Evolutionary conservation across 1,140 invertebrate genomes (phyloP).

Genomic region (Acromyrmex charruanus): DNA sequence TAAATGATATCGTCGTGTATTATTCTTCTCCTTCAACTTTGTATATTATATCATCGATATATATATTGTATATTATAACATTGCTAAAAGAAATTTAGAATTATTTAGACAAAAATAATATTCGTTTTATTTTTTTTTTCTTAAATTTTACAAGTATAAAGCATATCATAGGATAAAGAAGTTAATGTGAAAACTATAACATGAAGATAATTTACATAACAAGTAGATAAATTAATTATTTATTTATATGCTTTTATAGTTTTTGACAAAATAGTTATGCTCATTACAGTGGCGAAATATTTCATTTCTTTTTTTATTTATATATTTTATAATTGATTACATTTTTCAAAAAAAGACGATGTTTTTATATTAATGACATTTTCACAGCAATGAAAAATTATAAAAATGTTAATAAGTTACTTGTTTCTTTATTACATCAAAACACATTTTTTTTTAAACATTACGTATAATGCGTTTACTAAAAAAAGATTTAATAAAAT

Average conservation of each 20-base stretch:
- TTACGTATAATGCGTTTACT: not conserved
- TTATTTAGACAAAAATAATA: too few species aligned
- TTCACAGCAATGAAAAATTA: too few species aligned
- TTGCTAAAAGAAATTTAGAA: too few species aligned
- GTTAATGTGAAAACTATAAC: not conserved
- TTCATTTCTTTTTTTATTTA: not conserved
- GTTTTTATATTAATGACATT: not conserved
- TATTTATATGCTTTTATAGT: not conserved
- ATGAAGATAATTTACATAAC: not conserved
- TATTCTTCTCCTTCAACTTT: not conserved
- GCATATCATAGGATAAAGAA: not conserved
- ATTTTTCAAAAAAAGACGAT: not conserved
- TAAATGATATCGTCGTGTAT: constrained; percentile 15
- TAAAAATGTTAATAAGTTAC: too few species aligned
- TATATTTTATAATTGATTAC: not conserved
- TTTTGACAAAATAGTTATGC: not conserved
- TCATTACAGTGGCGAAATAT: not conserved
- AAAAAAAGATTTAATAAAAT: not conserved
- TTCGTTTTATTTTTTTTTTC: not conserved
- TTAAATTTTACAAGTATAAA: not conserved
- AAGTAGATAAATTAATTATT: not conserved
- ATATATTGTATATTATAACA: too few species aligned
- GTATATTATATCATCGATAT: not conserved
- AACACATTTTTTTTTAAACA: not conserved
- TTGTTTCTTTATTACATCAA: not conserved